Conservation (phyloP, 2,797 vertebrate genomes). For the Melanotaenia trifasciata region DNA sequence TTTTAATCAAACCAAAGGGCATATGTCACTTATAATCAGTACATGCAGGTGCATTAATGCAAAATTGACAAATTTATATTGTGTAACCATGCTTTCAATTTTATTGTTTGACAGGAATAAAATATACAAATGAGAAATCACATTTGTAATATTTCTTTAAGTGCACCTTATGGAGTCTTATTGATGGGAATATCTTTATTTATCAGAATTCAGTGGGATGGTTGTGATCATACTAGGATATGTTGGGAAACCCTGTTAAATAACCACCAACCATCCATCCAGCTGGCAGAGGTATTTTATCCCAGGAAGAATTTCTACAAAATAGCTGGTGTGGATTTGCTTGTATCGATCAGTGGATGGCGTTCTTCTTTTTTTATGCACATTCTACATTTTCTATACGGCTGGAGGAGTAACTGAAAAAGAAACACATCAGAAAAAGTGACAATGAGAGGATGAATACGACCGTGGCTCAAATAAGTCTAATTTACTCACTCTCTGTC, state of each 20-base stretch:
- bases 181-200: conserved; percentile 10
- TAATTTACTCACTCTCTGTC: conserved; percentile 77
- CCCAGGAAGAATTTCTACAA: conserved; percentile 33
- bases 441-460: not conserved
- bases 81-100: conserved; percentile 51
- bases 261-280: conserved; percentile 17
- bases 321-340: conserved; percentile 24
- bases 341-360: conserved; percentile 20
- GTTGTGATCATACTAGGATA: conserved; percentile 1
- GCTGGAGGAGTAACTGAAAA: conserved; percentile 81
- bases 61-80: conserved; percentile 27
- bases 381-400: conserved; percentile 67
- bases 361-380: conserved; percentile 19
- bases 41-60: conserved; percentile 23
- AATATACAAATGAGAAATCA: conserved; percentile 37
- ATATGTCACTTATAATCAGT: not conserved
- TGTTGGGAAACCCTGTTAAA: conserved; percentile 35
- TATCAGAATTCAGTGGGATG: not conserved
- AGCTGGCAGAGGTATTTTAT: conserved; percentile 29
- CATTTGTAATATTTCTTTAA: conserved; percentile 23
- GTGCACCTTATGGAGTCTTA: conserved; percentile 20
- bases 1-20: not conserved
- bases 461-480: not conserved
- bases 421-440: not conserved
- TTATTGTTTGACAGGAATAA: conserved; percentile 28